phyloP scores from a whole-genome alignment of 2,888 invertebrate species.

The Ormyrus nitidulus region DNA sequence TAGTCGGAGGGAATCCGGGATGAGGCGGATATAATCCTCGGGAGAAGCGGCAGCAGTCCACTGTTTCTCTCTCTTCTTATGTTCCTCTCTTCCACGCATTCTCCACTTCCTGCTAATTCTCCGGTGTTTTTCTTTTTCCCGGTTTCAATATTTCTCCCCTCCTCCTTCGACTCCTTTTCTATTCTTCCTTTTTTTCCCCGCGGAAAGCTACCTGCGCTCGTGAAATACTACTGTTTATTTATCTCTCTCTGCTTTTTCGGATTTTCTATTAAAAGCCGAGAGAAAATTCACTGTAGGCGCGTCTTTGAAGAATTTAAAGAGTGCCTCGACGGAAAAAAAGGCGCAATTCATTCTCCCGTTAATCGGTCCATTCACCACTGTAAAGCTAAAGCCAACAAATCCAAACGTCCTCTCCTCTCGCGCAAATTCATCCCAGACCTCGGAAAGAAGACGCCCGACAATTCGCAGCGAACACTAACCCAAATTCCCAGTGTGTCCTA shows the following conservation, averaged over 20 bases:
- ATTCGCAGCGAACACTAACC: too few species aligned
- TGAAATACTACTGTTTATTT: slow-evolving; percentile 4
- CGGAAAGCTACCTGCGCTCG: background rate
- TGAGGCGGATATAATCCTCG: slow-evolving; percentile 47
- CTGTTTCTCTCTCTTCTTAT: background rate
- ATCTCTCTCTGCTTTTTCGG: background rate
- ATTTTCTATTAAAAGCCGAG: too few species aligned
- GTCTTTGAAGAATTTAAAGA: too few species aligned
- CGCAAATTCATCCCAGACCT: too few species aligned
- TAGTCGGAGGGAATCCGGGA: slow-evolving; percentile 39
- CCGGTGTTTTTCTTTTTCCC: slow-evolving; percentile 18
- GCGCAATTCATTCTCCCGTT: too few species aligned
- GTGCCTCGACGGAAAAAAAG: too few species aligned
- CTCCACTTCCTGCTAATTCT: slow-evolving; percentile 13
- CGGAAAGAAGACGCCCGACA: too few species aligned
- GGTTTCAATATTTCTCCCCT: background rate
- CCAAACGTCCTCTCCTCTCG: too few species aligned
- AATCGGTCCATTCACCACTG: too few species aligned
- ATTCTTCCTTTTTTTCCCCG: background rate
- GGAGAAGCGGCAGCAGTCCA: background rate
- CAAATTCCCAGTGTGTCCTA: too few species aligned
- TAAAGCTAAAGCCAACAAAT: too few species aligned
- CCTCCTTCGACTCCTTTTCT: background rate
- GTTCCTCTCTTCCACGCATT: background rate
- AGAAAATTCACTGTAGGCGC: too few species aligned